Percentiles rank a stretch among this genome's conserved stretches.
phyloP scores from a whole-genome alignment of 2,113 vertebrate genomes.

The Grantiella picta region DNA sequence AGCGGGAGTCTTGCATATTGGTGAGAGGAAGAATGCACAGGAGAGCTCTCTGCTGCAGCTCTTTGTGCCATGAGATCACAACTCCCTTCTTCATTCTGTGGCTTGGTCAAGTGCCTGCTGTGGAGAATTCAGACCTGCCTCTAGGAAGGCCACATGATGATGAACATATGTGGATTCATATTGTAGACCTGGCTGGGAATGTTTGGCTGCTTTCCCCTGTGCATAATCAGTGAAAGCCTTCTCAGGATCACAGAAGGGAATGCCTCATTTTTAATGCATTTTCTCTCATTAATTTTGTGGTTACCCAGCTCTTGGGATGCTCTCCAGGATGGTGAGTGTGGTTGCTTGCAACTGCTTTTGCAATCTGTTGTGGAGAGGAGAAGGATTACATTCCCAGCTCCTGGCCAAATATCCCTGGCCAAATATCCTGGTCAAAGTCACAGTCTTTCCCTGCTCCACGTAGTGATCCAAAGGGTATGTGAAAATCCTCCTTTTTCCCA shows the following conservation, averaged over 20 bases:
- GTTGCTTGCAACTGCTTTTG: not conserved
- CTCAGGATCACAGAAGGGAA: not conserved
- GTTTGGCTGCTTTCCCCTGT: not conserved
- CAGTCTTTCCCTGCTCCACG: not conserved
- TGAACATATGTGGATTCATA: not conserved
- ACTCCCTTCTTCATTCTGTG: not conserved
- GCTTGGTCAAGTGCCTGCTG: not conserved
- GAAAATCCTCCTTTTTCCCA: not conserved
- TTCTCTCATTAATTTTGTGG: slow-evolving; percentile 6
- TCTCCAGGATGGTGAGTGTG: not conserved
- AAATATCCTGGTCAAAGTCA: not conserved
- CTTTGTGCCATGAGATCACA: not conserved
- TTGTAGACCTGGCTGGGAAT: not conserved
- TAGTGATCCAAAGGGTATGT: not conserved
- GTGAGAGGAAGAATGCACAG: not conserved
- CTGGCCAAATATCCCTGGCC: not conserved
- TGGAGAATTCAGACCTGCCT: not conserved
- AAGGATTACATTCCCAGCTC: not conserved
- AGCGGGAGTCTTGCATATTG: not conserved
- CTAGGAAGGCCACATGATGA: not conserved
- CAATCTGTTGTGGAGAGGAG: not conserved
- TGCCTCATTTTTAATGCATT: not conserved
- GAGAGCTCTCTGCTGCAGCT: not conserved
- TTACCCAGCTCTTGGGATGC: not conserved
- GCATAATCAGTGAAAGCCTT: not conserved